Evolutionary conservation across 2,797 vertebrate genomes (phyloP), one percentile per base, ranked within the genome.

Genomic region (Avahi laniger): DNA sequence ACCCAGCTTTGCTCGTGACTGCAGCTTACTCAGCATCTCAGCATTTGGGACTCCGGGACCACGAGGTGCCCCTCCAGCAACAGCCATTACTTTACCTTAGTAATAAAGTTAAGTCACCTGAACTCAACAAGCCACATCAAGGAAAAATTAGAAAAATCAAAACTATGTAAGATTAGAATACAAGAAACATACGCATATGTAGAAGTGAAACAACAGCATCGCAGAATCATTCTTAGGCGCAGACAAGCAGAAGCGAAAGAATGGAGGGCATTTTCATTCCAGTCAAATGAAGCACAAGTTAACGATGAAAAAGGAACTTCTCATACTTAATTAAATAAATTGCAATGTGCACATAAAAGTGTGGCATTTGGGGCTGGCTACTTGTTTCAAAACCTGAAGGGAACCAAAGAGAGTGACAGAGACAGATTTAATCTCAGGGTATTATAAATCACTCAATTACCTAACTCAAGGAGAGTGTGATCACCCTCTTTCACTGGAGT

Each of bases 71-170:
- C 43, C 80, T 22, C 7, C 26, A 57, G 33, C 65, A 30, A 91
- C 46, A 63, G 91, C 59, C 76, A 89, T 86, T 67, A 57, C 85
- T 89, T 50, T 67, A 43, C 69, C 91, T 96, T 35, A 54, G 90
- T 52, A 70, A 61, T 41, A 65, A 75, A 72, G 72, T 75, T 38
- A 90, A 57, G 35, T 46, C 75, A 86, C 22, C 72, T 75, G 81
- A 95, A 89, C 79, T 91, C 67, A 87, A 97, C 67, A 87, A 97
- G 75, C 69, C 95, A 95, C 57, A 43, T 0, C 81, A 78, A 92
- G 41, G 91, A 83, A 89, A 96, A 86, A 80, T 9, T 11, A 72
- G 70, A 61, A 92, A 94, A 69, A 84, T 57, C 1, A 79, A 94
- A 89, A 91, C 33, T 43, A 54, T 35, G 69, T n/a, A 95, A 57